Evolutionary conservation across 2,113 vertebrate genomes (phyloP).

Genomic region (Semicossyphus pulcher): DNA sequence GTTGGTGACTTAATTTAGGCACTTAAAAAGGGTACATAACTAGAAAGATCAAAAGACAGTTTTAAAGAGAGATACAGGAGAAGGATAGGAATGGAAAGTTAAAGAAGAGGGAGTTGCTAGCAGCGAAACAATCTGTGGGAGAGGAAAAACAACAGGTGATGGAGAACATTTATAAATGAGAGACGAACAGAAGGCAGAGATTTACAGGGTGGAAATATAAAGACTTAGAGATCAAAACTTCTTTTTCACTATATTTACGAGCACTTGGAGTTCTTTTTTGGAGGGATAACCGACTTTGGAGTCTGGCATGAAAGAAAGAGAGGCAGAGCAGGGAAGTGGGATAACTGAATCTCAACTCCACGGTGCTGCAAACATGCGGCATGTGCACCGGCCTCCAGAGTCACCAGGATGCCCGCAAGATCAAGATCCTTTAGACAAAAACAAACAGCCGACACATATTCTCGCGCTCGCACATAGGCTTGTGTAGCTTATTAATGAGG

Average conservation of each 20-base stretch:
- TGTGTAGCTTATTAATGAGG: slow-evolving; percentile 67
- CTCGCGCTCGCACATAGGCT: background rate
- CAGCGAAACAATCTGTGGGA: slow-evolving; percentile 7
- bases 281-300: slow-evolving; percentile 12
- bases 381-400: slow-evolving; percentile 41
- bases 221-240: slow-evolving; percentile 35
- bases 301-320: slow-evolving; percentile 2
- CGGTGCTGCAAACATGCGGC: slow-evolving; percentile 25
- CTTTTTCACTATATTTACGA: slow-evolving; percentile 7
- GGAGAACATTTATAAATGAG: slow-evolving; percentile 22
- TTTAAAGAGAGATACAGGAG: background rate
- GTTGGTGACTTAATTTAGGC: too few species aligned
- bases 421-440: slow-evolving; percentile 52
- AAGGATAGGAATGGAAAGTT: background rate
- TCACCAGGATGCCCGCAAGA: slow-evolving; percentile 51
- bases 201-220: slow-evolving; percentile 37
- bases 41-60: background rate
- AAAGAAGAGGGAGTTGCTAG: background rate
- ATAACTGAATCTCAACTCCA: slow-evolving; percentile 34
- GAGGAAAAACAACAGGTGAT: slow-evolving; percentile 50
- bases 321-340: background rate
- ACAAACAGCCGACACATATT: slow-evolving; percentile 5
- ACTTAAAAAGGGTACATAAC: background rate
- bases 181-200: slow-evolving; percentile 32
- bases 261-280: slow-evolving; percentile 20